These are phyloP conservation scores for Puffinus mauretanicus DNA, from an alignment of 2,113 vertebrate genomes.

Conservation along the genomic window DNA sequence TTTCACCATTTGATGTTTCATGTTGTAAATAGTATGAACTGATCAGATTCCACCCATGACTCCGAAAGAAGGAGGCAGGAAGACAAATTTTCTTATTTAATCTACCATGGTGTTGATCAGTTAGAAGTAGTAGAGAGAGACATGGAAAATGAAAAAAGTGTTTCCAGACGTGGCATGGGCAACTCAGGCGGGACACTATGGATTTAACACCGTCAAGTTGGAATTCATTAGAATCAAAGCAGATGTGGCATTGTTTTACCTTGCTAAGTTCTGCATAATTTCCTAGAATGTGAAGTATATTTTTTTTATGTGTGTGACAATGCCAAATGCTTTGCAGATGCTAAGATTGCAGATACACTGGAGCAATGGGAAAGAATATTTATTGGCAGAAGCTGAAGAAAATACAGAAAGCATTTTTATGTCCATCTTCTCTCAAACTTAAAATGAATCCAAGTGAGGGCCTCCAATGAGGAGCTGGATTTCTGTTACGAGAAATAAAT, in stretches of 20 bases:
- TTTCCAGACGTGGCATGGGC: background rate
- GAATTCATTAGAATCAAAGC: constrained; percentile 35
- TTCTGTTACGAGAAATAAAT: background rate
- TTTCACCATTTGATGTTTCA: background rate
- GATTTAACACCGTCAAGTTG: background rate
- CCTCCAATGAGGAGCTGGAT: background rate
- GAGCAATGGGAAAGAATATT: background rate
- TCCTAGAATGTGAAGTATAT: background rate
- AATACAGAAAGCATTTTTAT: background rate
- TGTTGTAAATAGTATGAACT: background rate
- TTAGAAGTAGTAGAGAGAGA: background rate
- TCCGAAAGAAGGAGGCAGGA: background rate
- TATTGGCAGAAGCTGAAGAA: constrained; percentile 15
- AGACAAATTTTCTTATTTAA: background rate
- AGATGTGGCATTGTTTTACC: constrained; percentile 5
- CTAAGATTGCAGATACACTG: background rate
- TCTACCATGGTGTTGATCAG: background rate
- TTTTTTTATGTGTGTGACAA: background rate
- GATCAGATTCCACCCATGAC: background rate
- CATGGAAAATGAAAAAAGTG: background rate
- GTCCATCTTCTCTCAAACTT: background rate
- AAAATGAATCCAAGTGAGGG: background rate
- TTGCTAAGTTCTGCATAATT: background rate
- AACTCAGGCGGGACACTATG: background rate
- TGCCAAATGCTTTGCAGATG: constrained; percentile 35